phyloP scores from a whole-genome alignment of 2,888 invertebrate genomes.

The Mesorhabditis sp. region DNA sequence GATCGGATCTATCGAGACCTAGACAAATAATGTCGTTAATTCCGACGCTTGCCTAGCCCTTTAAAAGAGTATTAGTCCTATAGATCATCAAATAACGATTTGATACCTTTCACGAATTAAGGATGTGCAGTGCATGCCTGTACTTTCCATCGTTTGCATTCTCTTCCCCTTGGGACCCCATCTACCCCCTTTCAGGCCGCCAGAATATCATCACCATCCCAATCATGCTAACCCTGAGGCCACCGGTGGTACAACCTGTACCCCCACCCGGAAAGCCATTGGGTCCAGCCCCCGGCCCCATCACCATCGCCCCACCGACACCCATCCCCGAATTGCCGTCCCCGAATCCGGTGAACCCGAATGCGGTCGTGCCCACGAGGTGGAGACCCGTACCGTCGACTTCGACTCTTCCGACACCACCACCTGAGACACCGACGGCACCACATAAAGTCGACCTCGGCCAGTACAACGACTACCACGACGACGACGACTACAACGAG shows the following conservation, averaged over 20 bases:
- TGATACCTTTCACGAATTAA: no score
- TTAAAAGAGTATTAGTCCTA: no score
- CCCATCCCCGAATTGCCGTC: conserved; percentile 26
- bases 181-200: neutral
- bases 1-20: no score
- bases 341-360: conserved; percentile 11
- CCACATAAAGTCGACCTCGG: conserved; percentile 14
- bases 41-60: no score
- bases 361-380: conserved; percentile 15
- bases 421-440: conserved; percentile 22
- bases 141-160: no score
- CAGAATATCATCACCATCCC: conserved; percentile 2
- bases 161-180: no score
- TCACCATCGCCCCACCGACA: neutral
- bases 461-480: conserved; percentile 5
- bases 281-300: neutral
- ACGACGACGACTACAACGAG: neutral
- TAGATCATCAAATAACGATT: no score
- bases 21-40: no score
- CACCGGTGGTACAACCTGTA: neutral
- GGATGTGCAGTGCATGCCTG: no score
- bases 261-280: neutral
- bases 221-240: neutral
- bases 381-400: conserved; percentile 8
- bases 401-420: conserved; percentile 20